These are phyloP conservation scores for Oithona nana DNA, from an alignment of 2,888 invertebrate species.

Conservation along the genomic window DNA sequence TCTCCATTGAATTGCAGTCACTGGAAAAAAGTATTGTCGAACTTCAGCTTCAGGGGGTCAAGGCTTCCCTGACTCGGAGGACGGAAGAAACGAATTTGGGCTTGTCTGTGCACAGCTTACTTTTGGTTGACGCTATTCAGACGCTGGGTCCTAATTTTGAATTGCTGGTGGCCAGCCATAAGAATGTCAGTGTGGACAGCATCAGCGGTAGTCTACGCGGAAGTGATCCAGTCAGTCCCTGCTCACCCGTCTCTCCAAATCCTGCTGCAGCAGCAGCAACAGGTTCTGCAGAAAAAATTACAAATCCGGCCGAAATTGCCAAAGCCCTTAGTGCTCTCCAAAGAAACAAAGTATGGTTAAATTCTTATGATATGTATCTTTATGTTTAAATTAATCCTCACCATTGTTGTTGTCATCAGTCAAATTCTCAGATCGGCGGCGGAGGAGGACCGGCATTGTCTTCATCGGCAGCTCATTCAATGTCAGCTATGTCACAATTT, in stretches of 20 bases:
- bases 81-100: constrained; percentile 53
- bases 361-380: no score
- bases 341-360: background rate
- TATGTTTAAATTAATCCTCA: no score
- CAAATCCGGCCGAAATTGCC: background rate
- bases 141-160: constrained; percentile 90
- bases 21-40: constrained; percentile 76
- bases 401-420: no score
- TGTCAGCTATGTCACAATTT: no score
- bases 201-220: constrained; percentile 41
- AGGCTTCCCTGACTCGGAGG: constrained; percentile 50
- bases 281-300: background rate
- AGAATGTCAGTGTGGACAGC: constrained; percentile 47
- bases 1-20: constrained; percentile 45
- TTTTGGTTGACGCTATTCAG: constrained; percentile 84
- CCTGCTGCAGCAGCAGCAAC: background rate
- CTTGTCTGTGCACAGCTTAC: constrained; percentile 72
- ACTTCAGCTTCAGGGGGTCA: constrained; percentile 73
- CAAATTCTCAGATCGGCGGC: no score
- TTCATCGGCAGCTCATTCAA: no score
- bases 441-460: no score
- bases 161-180: constrained; percentile 77
- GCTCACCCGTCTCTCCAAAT: constrained; percentile 51
- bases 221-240: constrained; percentile 76
- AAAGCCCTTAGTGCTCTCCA: constrained; percentile 8